Evolutionary conservation across 2,888 invertebrate genomes (phyloP).

Genomic region (Malthinus flaveolus): DNA sequence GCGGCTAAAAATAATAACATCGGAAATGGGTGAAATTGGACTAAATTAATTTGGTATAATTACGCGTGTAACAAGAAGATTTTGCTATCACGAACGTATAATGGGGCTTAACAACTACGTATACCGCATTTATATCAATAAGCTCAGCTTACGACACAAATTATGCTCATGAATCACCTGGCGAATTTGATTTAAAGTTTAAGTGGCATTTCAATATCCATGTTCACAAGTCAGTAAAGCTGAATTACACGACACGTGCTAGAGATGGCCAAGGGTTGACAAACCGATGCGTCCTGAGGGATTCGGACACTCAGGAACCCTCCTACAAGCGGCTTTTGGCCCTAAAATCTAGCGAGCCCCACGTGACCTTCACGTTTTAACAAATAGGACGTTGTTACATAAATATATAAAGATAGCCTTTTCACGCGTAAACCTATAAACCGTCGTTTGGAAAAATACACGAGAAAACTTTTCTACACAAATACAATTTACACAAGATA

Average conservation of each 20-base stretch:
- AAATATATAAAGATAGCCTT: conserved; percentile 4
- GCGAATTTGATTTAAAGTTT: conserved; percentile 50
- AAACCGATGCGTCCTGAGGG: conserved; percentile 44
- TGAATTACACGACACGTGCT: conserved; percentile 46
- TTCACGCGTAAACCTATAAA: neutral
- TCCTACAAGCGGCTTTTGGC: conserved; percentile 14
- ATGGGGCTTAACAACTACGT: conserved; percentile 15
- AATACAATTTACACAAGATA: neutral
- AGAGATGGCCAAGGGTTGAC: conserved; percentile 44
- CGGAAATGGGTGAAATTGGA: too few relatives aligned
- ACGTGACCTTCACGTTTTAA: conserved; percentile 11
- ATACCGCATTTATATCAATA: conserved; percentile 46
- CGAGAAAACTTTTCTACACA: neutral
- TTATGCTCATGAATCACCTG: conserved; percentile 45
- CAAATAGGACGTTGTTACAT: conserved; percentile 13
- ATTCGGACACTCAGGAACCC: conserved; percentile 19
- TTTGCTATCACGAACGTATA: conserved; percentile 6
- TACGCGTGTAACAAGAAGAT: neutral
- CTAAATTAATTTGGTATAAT: too few relatives aligned
- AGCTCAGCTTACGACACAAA: conserved; percentile 41
- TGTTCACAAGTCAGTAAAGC: conserved; percentile 44
- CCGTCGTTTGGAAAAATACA: neutral
- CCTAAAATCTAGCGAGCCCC: conserved; percentile 17
- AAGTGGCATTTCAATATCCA: conserved; percentile 52
- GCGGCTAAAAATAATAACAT: too few relatives aligned